Base-by-base conservation (phyloP, 2,888 invertebrate genomes). In the Meteorus cinctellus region DNA sequence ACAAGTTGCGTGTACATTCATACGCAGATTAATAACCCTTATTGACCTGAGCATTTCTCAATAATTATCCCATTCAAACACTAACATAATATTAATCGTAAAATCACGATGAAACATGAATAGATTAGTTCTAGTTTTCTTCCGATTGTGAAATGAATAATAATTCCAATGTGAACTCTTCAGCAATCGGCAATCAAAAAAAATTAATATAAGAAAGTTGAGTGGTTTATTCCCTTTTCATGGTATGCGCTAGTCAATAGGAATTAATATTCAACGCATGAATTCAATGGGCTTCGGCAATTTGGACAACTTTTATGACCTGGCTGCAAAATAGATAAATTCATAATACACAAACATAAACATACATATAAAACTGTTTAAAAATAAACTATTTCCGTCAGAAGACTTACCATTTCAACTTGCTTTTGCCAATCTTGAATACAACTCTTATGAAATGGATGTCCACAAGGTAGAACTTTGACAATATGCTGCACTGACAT, bases 391-490 rank as follows among this genome's bases (percentile, higher is more conserved):
- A n/a, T 24, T 1, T 12, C 27, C 2, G 59, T 59, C 16, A 63
- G 4, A 55, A 41, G 19, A 31, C 2, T 75, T 77, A 83, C 83
- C 80, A 51, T 66, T 4, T 75, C 74, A 75, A 82, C 81, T 19
- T 78, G 78, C 48, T 67, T 59, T 27, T 72, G 78, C 83, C 83
- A 84, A 62, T 82, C 70, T 60, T 76, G 75, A 27, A 84, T 82
- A 71, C 84, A 84, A 0, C 31, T 36, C 31, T 78, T 74, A 77
- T 84, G 84, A 76, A 84, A 84, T 24, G 74, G 74, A 72, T 83
- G 83, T 31, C 48, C 29, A 48, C 83, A 83, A 8, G 80, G 80
- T 59, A 70, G 29, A 34, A 80, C 19, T 31, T 70, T 65, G 45
- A 81, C 78, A n/a, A 68, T 74, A 24, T 74, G 73, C n/a, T 77